Evolutionary conservation across 2,113 vertebrate genomes (phyloP).

Genomic region (Indicator indicator): DNA sequence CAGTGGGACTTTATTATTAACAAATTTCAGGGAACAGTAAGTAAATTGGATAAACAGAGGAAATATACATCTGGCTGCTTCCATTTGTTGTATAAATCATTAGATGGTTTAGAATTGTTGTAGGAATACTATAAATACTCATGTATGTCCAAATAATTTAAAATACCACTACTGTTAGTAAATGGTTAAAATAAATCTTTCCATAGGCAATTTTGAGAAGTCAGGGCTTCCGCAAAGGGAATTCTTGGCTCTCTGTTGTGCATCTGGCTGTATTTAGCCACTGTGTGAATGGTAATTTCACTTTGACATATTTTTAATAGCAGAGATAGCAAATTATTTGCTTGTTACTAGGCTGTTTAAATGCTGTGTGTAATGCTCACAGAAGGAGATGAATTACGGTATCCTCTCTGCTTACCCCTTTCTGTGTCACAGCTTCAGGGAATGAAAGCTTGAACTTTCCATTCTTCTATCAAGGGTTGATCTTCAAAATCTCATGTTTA

Average conservation of each 20-base stretch:
- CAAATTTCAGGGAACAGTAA: constrained; percentile 3
- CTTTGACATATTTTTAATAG: not conserved
- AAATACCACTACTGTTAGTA: not conserved
- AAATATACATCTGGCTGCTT: constrained; percentile 19
- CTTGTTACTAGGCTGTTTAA: not conserved
- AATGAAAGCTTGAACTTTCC: not conserved
- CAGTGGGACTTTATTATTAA: constrained; percentile 1
- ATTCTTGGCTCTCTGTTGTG: not conserved
- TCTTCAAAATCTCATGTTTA: not conserved
- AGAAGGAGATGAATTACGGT: not conserved
- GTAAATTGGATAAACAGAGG: constrained; percentile 26
- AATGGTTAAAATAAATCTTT: not conserved
- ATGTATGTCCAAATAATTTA: not conserved
- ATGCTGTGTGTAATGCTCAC: not conserved
- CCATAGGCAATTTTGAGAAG: not conserved
- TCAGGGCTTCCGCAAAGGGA: not conserved
- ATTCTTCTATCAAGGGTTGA: not conserved
- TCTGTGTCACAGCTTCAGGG: rapidly evolving
- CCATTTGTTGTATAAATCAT: constrained; percentile 13
- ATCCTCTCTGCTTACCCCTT: not conserved
- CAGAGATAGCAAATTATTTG: not conserved
- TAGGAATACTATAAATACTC: not conserved
- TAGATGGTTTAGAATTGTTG: not conserved
- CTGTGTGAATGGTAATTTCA: not conserved
- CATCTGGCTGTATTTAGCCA: not conserved